phyloP scores from a whole-genome alignment of 1,140 invertebrate species.

The Teleopsis dalmanni region DNA sequence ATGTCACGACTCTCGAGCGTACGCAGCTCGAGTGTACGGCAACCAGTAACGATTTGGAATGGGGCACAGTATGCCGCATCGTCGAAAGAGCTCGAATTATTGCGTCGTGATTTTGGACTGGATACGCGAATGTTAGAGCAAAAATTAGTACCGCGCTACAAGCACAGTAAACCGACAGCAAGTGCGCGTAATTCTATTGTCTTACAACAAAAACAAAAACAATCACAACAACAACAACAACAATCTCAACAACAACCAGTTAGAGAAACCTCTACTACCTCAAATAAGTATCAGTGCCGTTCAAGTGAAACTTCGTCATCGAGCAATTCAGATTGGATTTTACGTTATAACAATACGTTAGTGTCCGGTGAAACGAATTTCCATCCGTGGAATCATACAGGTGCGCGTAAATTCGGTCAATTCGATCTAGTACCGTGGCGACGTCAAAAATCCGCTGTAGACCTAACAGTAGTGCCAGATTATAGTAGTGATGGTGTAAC shows the following conservation, averaged over 20 bases:
- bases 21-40: not conserved
- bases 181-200: conserved; percentile 23
- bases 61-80: conserved; percentile 35
- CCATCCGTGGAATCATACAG: conserved; percentile 25
- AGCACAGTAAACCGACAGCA: conserved; percentile 28
- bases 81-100: conserved; percentile 30
- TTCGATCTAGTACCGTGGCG: conserved; percentile 41
- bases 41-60: conserved; percentile 37
- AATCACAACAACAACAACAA: no score
- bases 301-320: not conserved
- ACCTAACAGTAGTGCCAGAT: conserved; percentile 23
- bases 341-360: conserved; percentile 22
- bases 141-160: conserved; percentile 33
- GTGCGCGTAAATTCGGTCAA: conserved; percentile 21
- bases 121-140: conserved; percentile 34
- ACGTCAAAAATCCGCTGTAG: conserved; percentile 26
- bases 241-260: not conserved
- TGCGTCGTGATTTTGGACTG: conserved; percentile 33
- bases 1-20: conserved; percentile 6
- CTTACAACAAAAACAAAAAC: no score
- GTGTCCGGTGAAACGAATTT: conserved; percentile 35
- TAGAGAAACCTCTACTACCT: not conserved
- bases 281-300: not conserved
- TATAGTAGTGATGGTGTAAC: conserved; percentile 15
- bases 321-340: conserved; percentile 36